Base-by-base conservation (phyloP, 2,888 invertebrate genomes). In the Hipparchia semele region DNA sequence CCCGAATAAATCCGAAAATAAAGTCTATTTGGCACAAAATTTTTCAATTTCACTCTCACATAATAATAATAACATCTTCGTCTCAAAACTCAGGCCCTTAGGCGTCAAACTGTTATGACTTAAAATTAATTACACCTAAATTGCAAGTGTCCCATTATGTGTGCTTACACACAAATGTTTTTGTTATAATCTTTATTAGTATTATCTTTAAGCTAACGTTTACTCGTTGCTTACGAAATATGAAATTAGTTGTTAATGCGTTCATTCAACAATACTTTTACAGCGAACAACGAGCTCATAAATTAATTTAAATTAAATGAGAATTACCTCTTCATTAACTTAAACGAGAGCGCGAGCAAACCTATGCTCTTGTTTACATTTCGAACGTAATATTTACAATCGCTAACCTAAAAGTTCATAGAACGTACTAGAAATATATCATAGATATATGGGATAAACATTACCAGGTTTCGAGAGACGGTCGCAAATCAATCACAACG, bases 351-450 rank as follows among this genome's bases (percentile, higher is more conserved):
- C 56, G 54, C 49, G 73, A 69, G 71, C 71, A 72, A 58, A 72
- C 54, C 46, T 73, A 71, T 71, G 74, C 76, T 75, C 74, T 65
- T 46, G 56, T 70, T 69, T 65, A 65, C 39, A 39, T 39, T 71
- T 75, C 73, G 71, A 68, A 72, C 68, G 59, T 71, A 71, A 74
- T 86, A 88, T 90, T 87, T 91, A 92, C 90, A 92, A 79, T 87
- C 92, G 60, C 87, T 89, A 87, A 85, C 66, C 89, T 92, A 92
- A 86, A 88, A 90, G 98, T 98, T 98, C 98, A 98, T 97, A 97
- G 98, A 98, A 98, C 98, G 96, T 98, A 98, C 98, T 95, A 95
- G 94, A 96, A 96, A 98, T 98, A 98, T 98, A 98, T 98, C 98
- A 98, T 98, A 97, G 98, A 98, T 98, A 98, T 98, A 98, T 98